These are phyloP conservation scores for Onthophagus taurus DNA, from an alignment of 1,140 invertebrate genomes.

Conservation along the genomic window DNA sequence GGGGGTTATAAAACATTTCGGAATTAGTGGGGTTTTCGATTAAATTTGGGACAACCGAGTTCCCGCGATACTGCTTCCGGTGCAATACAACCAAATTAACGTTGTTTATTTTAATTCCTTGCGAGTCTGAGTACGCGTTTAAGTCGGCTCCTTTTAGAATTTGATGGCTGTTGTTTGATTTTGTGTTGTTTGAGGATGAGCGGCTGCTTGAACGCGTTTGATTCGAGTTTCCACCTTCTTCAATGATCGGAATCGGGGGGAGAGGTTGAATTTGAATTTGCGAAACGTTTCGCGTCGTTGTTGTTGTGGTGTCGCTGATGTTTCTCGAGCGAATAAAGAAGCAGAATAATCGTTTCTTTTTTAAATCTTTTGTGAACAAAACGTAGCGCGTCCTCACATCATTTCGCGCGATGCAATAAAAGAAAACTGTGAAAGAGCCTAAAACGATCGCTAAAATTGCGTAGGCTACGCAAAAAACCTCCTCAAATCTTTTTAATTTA, in stretches of 20 bases:
- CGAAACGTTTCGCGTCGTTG: slow-evolving; percentile 46
- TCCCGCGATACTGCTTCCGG: slow-evolving; percentile 58
- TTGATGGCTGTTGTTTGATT: slow-evolving; percentile 41
- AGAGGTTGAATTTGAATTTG: slow-evolving; percentile 38
- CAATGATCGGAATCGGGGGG: slow-evolving; percentile 25
- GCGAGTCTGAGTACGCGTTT: slow-evolving; percentile 24
- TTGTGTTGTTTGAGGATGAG: slow-evolving; percentile 45
- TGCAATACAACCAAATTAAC: slow-evolving; percentile 58
- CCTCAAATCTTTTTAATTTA: slow-evolving; percentile 52
- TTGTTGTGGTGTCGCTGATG: slow-evolving; percentile 55
- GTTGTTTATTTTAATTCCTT: slow-evolving; percentile 40
- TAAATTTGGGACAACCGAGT: slow-evolving; percentile 59
- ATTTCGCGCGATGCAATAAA: slow-evolving; percentile 73
- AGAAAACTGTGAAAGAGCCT: slow-evolving; percentile 75
- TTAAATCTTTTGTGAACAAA: slow-evolving; percentile 47
- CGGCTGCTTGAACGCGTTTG: slow-evolving; percentile 54
- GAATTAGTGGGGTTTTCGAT: slow-evolving; percentile 48
- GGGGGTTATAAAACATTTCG: slow-evolving; percentile 85
- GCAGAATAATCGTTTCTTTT: slow-evolving; percentile 47
- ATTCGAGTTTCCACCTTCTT: slow-evolving; percentile 38
- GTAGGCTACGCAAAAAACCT: slow-evolving; percentile 69
- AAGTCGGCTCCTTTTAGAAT: slow-evolving; percentile 42
- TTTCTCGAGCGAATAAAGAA: slow-evolving; percentile 55
- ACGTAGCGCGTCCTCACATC: slow-evolving; percentile 72
- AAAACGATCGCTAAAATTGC: slow-evolving; percentile 58